Conservation (phyloP, 2,797 vertebrate species). For the Halcyon badia region DNA sequence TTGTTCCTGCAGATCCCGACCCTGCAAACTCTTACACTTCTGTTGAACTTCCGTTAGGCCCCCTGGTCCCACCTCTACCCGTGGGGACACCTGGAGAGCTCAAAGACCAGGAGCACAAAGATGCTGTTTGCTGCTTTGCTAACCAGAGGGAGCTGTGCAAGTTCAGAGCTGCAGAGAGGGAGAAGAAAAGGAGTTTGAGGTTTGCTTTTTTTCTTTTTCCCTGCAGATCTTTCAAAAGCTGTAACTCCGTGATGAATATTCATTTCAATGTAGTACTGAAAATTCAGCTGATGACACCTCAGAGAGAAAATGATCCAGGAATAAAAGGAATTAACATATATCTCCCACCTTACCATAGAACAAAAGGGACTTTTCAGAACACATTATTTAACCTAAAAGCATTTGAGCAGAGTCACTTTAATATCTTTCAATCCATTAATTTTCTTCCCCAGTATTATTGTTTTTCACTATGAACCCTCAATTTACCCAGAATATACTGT, state of each 20-base stretch:
- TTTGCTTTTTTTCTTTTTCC: background rate
- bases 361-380: conserved; percentile 58
- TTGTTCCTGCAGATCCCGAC: background rate
- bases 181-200: background rate
- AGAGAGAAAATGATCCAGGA: conserved; percentile 52
- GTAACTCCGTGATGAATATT: conserved; percentile 58
- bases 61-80: rapidly evolving
- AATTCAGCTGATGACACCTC: conserved; percentile 44
- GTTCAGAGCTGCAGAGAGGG: background rate
- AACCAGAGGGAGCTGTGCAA: background rate
- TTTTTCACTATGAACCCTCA: background rate
- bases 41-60: rapidly evolving
- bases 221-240: conserved; percentile 38
- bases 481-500: background rate
- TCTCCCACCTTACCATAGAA: conserved; percentile 61
- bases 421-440: background rate
- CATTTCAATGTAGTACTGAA: conserved; percentile 53
- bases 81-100: background rate
- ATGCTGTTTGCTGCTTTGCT: background rate
- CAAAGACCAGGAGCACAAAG: background rate
- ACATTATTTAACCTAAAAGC: conserved; percentile 38
- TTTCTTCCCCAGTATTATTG: background rate
- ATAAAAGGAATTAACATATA: conserved; percentile 74
- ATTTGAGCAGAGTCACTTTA: background rate
- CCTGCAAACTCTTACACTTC: background rate